These are phyloP conservation scores for Lethrus apterus DNA, from an alignment of 1,140 invertebrate genomes.

Conservation along the genomic window DNA sequence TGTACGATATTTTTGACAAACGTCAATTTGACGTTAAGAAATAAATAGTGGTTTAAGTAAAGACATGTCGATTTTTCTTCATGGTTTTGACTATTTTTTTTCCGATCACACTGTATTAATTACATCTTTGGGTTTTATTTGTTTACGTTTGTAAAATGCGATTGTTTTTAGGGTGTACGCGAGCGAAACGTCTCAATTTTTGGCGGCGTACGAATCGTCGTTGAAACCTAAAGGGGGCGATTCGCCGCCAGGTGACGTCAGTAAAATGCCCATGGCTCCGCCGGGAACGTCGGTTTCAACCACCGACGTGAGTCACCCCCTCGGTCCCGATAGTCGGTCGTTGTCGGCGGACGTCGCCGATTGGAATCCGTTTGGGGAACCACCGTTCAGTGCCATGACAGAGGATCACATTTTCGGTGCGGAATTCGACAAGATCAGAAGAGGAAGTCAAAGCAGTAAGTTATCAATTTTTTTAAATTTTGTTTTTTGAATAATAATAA, in stretches of 20 bases:
- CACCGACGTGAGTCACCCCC: slow-evolving; percentile 36
- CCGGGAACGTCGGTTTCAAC: slow-evolving; percentile 35
- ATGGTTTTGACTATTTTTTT: too few species aligned
- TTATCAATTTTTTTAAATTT: too few species aligned
- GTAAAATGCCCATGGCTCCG: slow-evolving; percentile 27
- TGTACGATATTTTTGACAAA: too few species aligned
- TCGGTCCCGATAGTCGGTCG: slow-evolving; percentile 47
- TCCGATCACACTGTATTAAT: too few species aligned
- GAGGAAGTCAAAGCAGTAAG: slow-evolving; percentile 72
- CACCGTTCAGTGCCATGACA: slow-evolving; percentile 65
- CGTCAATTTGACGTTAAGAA: too few species aligned
- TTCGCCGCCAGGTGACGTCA: slow-evolving; percentile 27
- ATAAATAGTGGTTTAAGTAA: too few species aligned
- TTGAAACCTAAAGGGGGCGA: slow-evolving; percentile 48
- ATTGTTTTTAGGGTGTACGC: slow-evolving; percentile 58
- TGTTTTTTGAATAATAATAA: not conserved
- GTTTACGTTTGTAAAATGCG: not conserved
- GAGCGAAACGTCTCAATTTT: slow-evolving; percentile 65
- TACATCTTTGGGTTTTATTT: too few species aligned
- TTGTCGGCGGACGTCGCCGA: slow-evolving; percentile 57
- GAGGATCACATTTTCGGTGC: slow-evolving; percentile 82
- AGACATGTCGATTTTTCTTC: too few species aligned
- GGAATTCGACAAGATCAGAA: slow-evolving; percentile 78
- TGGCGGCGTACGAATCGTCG: slow-evolving; percentile 64
- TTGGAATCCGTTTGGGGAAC: slow-evolving; percentile 80